Percentiles rank a stretch among this genome's conserved stretches.
phyloP scores from a whole-genome alignment of 2,888 invertebrate species.

The Cheiracanthium punctorium region DNA sequence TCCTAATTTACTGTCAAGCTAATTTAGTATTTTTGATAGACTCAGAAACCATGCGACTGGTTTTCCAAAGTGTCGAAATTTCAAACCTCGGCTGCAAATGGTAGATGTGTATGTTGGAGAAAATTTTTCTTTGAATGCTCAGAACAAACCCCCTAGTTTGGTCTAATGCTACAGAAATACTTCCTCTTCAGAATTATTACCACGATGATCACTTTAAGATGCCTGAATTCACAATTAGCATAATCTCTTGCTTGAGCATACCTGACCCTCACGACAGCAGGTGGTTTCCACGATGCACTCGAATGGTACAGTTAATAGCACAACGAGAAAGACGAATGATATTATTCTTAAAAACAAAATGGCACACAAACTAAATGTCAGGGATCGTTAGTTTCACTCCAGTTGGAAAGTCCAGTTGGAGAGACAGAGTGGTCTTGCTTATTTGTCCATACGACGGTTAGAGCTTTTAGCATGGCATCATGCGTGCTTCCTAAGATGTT shows the following conservation, averaged over 20 bases:
- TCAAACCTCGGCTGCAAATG: no score
- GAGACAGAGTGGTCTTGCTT: not conserved
- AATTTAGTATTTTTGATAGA: no score
- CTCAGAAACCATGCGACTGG: no score
- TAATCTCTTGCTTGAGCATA: not conserved
- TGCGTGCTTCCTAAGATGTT: conserved; percentile 42
- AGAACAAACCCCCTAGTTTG: no score
- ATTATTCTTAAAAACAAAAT: conserved; percentile 4
- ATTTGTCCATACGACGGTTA: conserved; percentile 4
- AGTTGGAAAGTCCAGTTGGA: not conserved
- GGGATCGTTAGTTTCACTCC: conserved; percentile 3
- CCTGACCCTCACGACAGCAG: not conserved
- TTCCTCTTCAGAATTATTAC: not conserved
- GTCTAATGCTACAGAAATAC: no score
- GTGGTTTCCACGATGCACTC: not conserved
- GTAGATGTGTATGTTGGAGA: no score
- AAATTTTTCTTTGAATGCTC: no score
- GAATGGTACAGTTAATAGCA: not conserved
- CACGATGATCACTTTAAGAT: not conserved
- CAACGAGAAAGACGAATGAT: not conserved
- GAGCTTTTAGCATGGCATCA: conserved; percentile 42
- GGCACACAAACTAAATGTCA: not conserved
- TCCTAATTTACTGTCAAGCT: no score
- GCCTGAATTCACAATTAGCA: not conserved
- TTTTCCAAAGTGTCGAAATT: no score